A percentile compares a stretch with the other conserved stretches of the same genome.
These are phyloP conservation scores for Cinclus cinclus DNA, from an alignment of 2,113 vertebrate species.

Conservation along the genomic window DNA sequence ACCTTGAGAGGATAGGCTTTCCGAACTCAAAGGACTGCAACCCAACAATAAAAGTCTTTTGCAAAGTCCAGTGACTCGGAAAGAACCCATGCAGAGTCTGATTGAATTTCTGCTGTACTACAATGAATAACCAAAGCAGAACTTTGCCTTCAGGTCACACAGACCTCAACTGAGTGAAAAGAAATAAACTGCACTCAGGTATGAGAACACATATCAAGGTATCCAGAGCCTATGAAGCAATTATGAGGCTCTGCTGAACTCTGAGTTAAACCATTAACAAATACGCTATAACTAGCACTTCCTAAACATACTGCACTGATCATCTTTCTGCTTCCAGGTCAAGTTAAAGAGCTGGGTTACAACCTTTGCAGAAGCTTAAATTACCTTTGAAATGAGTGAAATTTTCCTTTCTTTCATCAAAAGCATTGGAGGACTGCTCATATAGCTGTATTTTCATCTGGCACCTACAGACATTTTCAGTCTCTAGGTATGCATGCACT, in stretches of 20 bases:
- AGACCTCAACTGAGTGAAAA: not conserved
- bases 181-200: not conserved
- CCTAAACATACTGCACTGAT: not conserved
- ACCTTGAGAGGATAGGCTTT: not conserved
- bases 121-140: not conserved
- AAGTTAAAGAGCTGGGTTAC: not conserved
- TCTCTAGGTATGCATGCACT: not conserved
- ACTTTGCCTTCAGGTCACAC: not conserved
- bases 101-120: not conserved
- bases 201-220: not conserved
- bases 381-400: not conserved
- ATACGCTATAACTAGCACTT: not conserved
- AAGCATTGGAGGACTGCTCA: not conserved
- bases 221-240: not conserved
- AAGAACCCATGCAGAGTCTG: not conserved
- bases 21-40: not conserved
- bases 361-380: not conserved
- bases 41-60: not conserved
- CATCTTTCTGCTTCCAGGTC: not conserved
- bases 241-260: not conserved
- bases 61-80: not conserved
- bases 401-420: not conserved
- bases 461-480: not conserved
- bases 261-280: conserved; percentile 18
- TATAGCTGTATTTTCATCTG: not conserved